These are phyloP conservation scores for Ormyrus thymus DNA, from an alignment of 2,888 invertebrate species.

Conservation along the genomic window DNA sequence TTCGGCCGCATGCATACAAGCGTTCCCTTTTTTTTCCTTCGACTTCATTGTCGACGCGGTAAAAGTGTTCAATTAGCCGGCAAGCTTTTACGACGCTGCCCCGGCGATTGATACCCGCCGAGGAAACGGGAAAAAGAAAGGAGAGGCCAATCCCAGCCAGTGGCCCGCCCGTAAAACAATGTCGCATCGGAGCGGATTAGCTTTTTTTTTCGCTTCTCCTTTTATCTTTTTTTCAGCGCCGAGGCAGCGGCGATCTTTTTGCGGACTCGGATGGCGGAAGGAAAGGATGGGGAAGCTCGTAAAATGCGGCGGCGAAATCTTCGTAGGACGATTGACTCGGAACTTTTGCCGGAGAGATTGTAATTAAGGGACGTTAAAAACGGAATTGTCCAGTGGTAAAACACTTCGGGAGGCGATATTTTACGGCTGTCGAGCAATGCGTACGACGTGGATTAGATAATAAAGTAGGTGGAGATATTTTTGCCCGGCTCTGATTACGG, in stretches of 20 bases:
- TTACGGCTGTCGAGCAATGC: no score
- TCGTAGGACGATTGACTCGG: no score
- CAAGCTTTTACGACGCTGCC: not conserved
- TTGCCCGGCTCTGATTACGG: no score
- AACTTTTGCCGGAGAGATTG: no score
- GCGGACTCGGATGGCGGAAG: not conserved
- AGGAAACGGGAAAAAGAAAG: not conserved
- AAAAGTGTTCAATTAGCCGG: conserved; percentile 21
- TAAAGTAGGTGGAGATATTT: no score
- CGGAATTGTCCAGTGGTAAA: no score
- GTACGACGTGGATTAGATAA: no score
- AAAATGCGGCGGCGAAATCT: not conserved
- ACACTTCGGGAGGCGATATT: no score
- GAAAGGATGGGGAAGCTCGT: not conserved
- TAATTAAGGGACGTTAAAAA: no score
- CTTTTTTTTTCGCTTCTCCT: not conserved
- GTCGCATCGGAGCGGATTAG: not conserved
- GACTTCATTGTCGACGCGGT: not conserved
- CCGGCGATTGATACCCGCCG: not conserved
- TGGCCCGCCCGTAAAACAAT: conserved; percentile 13
- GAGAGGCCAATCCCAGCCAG: not conserved
- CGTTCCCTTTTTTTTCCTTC: not conserved
- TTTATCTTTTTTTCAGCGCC: no score
- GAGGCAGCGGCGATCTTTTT: no score
- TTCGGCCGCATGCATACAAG: not conserved